These are phyloP conservation scores for Proisotoma minuta DNA, from an alignment of 2,888 invertebrate species.

Conservation along the genomic window DNA sequence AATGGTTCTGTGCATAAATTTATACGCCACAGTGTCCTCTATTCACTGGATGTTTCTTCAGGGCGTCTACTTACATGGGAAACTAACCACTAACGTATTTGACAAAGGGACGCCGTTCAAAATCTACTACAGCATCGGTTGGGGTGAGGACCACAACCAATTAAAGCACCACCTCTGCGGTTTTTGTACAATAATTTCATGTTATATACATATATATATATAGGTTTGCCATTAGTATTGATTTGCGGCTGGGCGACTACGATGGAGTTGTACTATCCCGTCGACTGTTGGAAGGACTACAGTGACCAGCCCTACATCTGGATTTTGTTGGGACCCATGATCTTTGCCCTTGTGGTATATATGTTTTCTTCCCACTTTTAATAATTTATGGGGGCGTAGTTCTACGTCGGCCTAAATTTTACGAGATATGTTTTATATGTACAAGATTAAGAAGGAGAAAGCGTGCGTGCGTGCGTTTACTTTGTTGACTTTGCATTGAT, in stretches of 20 bases:
- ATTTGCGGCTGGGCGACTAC: conserved; percentile 53
- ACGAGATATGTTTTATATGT: too few species aligned
- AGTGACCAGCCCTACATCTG: conserved; percentile 48
- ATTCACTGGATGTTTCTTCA: conserved; percentile 60
- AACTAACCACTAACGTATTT: conserved; percentile 58
- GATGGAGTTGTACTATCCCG: conserved; percentile 48
- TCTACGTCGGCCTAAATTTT: too few species aligned
- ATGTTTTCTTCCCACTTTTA: too few species aligned
- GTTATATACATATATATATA: conserved; percentile 22
- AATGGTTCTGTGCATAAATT: conserved; percentile 52
- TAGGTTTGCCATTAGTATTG: conserved; percentile 54
- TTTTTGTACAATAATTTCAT: neutral
- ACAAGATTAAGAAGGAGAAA: too few species aligned
- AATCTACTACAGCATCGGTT: conserved; percentile 56
- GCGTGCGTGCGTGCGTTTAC: too few species aligned
- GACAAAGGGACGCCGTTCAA: conserved; percentile 56
- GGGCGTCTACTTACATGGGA: conserved; percentile 32
- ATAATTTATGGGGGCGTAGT: too few species aligned
- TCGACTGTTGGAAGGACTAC: conserved; percentile 50
- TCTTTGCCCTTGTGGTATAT: conserved; percentile 49
- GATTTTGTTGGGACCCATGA: conserved; percentile 50
- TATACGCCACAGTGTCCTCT: conserved; percentile 57
- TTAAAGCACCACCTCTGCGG: too few species aligned
- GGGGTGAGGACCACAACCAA: too few species aligned
- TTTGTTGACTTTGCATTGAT: too few species aligned